Base-by-base conservation (phyloP, 2,113 vertebrate species). In the Psittacara wagleri region DNA sequence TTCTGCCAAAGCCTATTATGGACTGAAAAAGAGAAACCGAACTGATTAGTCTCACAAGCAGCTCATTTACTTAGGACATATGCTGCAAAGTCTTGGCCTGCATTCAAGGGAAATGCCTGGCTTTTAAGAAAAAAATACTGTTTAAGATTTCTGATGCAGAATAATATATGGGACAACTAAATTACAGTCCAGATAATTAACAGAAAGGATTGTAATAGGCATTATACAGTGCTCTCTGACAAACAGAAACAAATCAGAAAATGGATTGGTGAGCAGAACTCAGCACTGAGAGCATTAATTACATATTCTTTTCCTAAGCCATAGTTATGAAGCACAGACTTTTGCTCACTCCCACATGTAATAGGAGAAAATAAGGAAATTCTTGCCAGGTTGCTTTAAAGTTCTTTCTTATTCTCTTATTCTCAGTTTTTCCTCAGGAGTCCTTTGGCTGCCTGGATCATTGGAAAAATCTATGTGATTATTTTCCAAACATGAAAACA, bases 191-290 rank as follows among this genome's bases (percentile, higher is more conserved):
- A 74, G 54, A 77, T 92, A 89, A 93, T 93, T 85, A 95, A 89
- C 79, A 92, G n/a, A 77, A 92, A 82, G 41, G 94, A 96, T 62
- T 61, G 61, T 51, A 91, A 67, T 33, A 86, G 68, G 51, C 48
- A 91, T 89, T 89, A 91, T 41, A 84, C 16, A 61, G 15, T 51
- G 23, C 72, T 89, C 59, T 93, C 68, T 94, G 54, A 86, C 70
- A 95, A 91, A 88, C 51, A 90, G 27, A 95, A 97, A 84, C 52
- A 96, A 89, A 95, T 73, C 52, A 80, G 70, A 96, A 93, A 90
- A 90, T 37, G 23, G 70, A 88, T 59, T 90, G 72, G 12, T 86
- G 51, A 94, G 67, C 59, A 96, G 85, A 92, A 73, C 24, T 83
- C 20, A 3, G 55, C 67, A 70, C 23, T 63, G 23, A 74, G 17